Base-by-base conservation (phyloP, 1,140 invertebrate species). In the Tachypleus tridentatus region DNA sequence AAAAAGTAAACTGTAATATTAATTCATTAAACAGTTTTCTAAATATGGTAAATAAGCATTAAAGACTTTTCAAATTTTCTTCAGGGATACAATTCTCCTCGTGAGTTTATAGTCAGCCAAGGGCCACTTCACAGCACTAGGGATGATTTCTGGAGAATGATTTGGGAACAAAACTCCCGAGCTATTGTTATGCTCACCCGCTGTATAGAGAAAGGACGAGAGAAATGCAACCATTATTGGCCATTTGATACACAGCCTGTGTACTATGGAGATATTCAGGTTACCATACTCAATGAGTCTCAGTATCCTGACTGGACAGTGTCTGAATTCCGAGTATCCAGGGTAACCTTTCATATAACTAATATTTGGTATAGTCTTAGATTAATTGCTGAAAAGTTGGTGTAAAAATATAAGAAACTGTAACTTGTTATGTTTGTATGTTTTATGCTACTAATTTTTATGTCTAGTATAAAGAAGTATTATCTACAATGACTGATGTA, bases 91-190 rank as follows among this genome's bases (percentile, higher is more conserved):
- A 95, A 92, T 78, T 95, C 91, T 10, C 91, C 91, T 7, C 79
- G 93, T 49, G 95, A 98, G 77, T 98, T 97, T 77, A 92, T 97
- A 60, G 93, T 95, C 3, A 95, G 93, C 4, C 93, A 98, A 83
- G 97, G 97, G 50, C 94, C 95, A 9, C 77, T 98, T 67, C 93
- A 94, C 76, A 92, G 89, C 59, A 98, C 96, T 0, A 82, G 94
- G 59, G 93, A 95, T 75, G 96, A 99, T 78, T 98, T 98, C 80
- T 98, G 96, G 96, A 83, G 93, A 69, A 98, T 97, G 94, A 88
- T 92, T 72, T 97, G 94, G 93, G 94, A 98, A 76, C 91, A 91
- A 64, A 93, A 94, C 73, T 91, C 89, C 49, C 83, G 92, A 66
- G 91, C 93, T 11, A 92, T 98, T 71, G 91, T 98, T 1, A 98